Conservation (phyloP, 2,113 vertebrate species). For the Peromyscus californicus region DNA sequence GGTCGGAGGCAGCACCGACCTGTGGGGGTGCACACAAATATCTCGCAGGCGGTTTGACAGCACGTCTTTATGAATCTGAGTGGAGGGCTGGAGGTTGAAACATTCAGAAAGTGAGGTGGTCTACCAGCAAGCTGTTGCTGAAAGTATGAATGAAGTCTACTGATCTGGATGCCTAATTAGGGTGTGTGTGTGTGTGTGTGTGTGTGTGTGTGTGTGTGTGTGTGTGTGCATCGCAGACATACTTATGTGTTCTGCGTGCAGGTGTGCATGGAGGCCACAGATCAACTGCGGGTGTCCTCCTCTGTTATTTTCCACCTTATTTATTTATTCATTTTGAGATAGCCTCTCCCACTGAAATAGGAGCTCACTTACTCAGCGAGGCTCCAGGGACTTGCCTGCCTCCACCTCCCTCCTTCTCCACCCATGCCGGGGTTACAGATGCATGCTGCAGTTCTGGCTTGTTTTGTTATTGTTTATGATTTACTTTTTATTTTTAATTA, state of each 20-base stretch:
- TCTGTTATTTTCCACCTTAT: neutral
- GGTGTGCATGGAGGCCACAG: neutral
- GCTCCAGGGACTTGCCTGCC: neutral
- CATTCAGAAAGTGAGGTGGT: neutral
- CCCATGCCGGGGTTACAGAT: neutral
- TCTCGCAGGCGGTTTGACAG: neutral
- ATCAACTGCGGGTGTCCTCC: neutral
- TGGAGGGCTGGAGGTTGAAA: slow-evolving; percentile 22
- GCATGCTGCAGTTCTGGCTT: neutral
- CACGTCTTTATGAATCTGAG: neutral
- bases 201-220: neutral
- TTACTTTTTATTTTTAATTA: neutral
- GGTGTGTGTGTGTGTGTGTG: neutral
- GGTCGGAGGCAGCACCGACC: neutral
- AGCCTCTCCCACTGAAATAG: neutral
- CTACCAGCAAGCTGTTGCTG: neutral
- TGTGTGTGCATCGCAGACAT: neutral
- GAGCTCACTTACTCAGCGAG: neutral
- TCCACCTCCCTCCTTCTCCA: neutral
- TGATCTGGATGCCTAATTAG: neutral
- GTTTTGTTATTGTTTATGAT: neutral
- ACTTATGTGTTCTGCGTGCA: neutral
- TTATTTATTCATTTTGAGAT: neutral
- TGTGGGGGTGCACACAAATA: neutral
- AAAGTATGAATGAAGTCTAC: neutral